Evolutionary conservation across 2,888 invertebrate genomes (phyloP), one percentile per base, ranked within the genome.

Genomic region (Leistus spinibarbis): DNA sequence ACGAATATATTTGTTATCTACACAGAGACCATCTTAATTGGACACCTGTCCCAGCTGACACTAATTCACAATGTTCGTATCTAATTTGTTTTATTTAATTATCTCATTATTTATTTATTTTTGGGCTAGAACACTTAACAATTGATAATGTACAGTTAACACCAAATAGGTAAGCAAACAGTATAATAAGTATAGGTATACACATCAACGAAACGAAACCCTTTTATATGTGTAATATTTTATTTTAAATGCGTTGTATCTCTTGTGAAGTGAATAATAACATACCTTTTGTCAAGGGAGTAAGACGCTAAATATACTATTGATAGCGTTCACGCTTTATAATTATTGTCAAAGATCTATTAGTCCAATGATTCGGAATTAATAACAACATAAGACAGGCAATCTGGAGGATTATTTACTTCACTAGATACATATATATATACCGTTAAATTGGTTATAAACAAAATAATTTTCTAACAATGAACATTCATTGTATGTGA

Each of bases 31-130:
- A 54, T 69, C 40, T 40, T 10, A 13, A 79, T 78, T 81, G 84
- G 84, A 84, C 84, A 81, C 81, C 84, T 85, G 85, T 85, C 86
- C 86, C 86, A 85, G 83, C 86, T 86, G 86, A 86, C 86, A 86
- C 85, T 82, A 81, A 81, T 80, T 65, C 64, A 22, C 40, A 63
- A 57, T 67, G 56, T 60, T 66, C 54, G 54, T 72, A 54, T 66
- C 57, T 66, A 60, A 24, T 60, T 60, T 9, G 22, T 20, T 54
- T 54, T 65, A 65, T 23, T 66, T 57, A 62, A 62, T 60, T 16
- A 69, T 57, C 27, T 24, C 69, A n/a, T n/a, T n/a, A n/a, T n/a
- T n/a, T n/a, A n/a, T n/a, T n/a, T n/a, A n/a, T n/a, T n/a, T n/a
- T n/a, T n/a, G n/a, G n/a, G n/a, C n/a, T n/a, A n/a, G n/a, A 71